These are phyloP conservation scores for Drosophila ochracea DNA, from an alignment of 2,888 invertebrate species.

Conservation along the genomic window DNA sequence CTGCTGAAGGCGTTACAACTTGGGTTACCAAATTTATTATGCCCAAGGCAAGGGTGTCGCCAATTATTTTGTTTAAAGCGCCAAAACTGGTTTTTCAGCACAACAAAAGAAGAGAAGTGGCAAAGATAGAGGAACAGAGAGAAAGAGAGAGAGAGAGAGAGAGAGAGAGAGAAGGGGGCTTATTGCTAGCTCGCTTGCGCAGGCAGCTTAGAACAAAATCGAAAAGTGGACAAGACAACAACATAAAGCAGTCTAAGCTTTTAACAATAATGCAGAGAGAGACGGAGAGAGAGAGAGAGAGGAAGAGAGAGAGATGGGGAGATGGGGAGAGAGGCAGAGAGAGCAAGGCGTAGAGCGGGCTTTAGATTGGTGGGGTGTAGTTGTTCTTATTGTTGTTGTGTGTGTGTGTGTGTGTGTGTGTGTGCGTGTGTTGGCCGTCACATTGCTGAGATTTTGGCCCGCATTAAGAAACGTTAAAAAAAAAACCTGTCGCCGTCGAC, in stretches of 20 bases:
- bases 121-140: neutral
- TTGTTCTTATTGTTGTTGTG: neutral
- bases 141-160: neutral
- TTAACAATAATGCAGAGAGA: constrained; percentile 32
- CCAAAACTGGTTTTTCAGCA: constrained; percentile 46
- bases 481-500: constrained; percentile 67
- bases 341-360: neutral
- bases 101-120: constrained; percentile 10
- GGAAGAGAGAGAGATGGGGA: constrained; percentile 2
- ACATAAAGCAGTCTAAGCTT: constrained; percentile 61
- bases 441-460: constrained; percentile 75
- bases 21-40: neutral
- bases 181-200: constrained; percentile 47
- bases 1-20: neutral
- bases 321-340: neutral
- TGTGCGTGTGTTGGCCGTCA: constrained; percentile 35
- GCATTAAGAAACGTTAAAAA: constrained; percentile 61
- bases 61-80: constrained; percentile 27
- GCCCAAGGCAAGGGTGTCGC: neutral
- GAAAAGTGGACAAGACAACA: constrained; percentile 43
- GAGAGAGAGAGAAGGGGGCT: neutral
- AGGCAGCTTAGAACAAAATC: constrained; percentile 71
- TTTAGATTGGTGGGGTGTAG: neutral
- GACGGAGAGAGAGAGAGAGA: neutral
- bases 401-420: constrained; percentile 8